Percentiles rank a stretch among this genome's conserved stretches.
Evolutionary conservation across 2,113 vertebrate species (phyloP).

Genomic region (Sphaerodactylus townsendi): DNA sequence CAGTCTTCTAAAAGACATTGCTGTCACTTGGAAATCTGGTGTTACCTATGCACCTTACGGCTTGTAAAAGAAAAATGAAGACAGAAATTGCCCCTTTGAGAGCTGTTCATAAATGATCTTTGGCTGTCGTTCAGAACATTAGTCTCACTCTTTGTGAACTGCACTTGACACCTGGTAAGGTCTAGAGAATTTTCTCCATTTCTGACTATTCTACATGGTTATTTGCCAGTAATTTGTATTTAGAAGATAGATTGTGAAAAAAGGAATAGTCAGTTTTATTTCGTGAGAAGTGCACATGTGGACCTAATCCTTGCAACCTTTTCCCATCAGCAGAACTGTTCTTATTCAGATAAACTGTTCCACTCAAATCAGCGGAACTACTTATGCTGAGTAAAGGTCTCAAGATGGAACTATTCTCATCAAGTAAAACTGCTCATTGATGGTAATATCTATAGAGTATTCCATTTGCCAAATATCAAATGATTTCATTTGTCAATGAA

Average conservation of each 20-base stretch:
- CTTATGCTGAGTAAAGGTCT: slow-evolving; percentile 16
- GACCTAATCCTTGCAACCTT: slow-evolving; percentile 38
- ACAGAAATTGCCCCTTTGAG: slow-evolving; percentile 68
- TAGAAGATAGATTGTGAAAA: slow-evolving; percentile 28
- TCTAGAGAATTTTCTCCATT: slow-evolving; percentile 33
- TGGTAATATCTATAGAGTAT: slow-evolving; percentile 49
- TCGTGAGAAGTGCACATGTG: slow-evolving; percentile 9
- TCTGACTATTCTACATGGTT: slow-evolving; percentile 37
- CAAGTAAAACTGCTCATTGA: slow-evolving; percentile 41
- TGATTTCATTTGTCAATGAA: slow-evolving; percentile 36
- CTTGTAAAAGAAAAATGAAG: slow-evolving; percentile 58
- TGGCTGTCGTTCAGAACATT: slow-evolving; percentile 47
- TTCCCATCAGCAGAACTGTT: slow-evolving; percentile 5
- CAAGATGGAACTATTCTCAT: slow-evolving; percentile 12
- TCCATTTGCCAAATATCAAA: slow-evolving; percentile 55
- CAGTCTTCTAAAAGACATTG: slow-evolving; percentile 13
- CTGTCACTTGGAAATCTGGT: slow-evolving; percentile 55
- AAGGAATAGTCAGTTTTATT: slow-evolving; percentile 19
- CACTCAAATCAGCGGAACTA: slow-evolving; percentile 2
- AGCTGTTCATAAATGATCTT: slow-evolving; percentile 66
- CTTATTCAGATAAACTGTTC: not conserved
- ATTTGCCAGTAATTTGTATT: slow-evolving; percentile 53
- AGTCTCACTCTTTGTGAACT: slow-evolving; percentile 68
- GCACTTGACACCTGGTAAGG: slow-evolving; percentile 58
- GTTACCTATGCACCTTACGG: slow-evolving; percentile 47